Percentiles rank a stretch among this genome's conserved stretches.
Evolutionary conservation across 2,797 vertebrate genomes (phyloP).

Genomic region (Gephyroberyx darwinii): DNA sequence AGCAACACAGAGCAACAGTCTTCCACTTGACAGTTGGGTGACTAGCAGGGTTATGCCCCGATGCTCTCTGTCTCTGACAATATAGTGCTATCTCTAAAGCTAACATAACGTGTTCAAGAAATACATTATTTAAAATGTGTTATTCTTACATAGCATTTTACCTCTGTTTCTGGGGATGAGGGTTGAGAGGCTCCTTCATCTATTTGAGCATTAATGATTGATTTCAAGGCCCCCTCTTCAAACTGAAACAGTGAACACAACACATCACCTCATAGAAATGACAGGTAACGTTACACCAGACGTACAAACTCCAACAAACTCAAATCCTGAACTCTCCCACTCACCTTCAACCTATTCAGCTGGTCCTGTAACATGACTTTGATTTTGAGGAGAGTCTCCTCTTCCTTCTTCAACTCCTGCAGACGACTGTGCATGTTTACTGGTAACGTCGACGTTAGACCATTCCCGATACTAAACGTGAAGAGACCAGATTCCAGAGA

Average conservation of each 20-base stretch:
- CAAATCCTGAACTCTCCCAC: not conserved
- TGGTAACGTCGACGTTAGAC: constrained; percentile 62
- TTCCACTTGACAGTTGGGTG: not conserved
- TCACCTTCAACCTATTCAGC: constrained; percentile 85
- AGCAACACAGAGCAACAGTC: no score
- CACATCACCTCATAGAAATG: not conserved
- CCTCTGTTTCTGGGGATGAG: constrained; percentile 65
- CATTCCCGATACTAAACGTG: constrained; percentile 69
- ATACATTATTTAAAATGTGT: not conserved
- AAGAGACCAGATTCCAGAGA: not conserved
- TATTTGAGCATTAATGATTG: constrained; percentile 82
- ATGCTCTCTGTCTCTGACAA: not conserved
- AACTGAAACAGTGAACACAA: constrained; percentile 73
- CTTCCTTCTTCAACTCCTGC: constrained; percentile 87
- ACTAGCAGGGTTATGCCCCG: no score
- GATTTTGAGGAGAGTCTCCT: constrained; percentile 88
- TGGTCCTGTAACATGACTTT: constrained; percentile 88
- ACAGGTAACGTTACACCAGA: not conserved
- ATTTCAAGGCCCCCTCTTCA: constrained; percentile 85
- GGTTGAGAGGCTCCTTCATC: constrained; percentile 73
- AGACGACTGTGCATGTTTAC: constrained; percentile 86
- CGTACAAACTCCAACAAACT: not conserved
- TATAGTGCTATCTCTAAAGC: not conserved
- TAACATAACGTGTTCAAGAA: not conserved
- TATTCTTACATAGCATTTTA: constrained; percentile 25